Base-by-base conservation (phyloP, 2,888 invertebrate species). In the Orthosia incerta region DNA sequence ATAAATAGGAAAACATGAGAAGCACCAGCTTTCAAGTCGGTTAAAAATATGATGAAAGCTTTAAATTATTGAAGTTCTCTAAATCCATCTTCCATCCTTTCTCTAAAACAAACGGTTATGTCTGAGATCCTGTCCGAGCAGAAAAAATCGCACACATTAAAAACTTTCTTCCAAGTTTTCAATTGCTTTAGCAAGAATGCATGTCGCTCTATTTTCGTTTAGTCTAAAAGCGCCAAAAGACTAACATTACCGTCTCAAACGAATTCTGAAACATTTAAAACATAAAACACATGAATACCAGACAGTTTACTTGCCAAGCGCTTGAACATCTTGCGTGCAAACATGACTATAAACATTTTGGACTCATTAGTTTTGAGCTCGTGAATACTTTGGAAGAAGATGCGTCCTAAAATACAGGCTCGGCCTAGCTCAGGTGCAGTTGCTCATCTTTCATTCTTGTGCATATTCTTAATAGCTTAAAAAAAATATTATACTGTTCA, bases 331-430 rank as follows among this genome's bases (percentile, higher is more conserved):
- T 60, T 50, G 45, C 15, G n/a, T 66, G 57, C 65, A 69, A 80
- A 79, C 68, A 66, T 13, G 15, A 12, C 26, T 50, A 59, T 80
- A 66, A 80, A 69, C 53, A 74, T 65, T 69, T 65, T 61, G 23
- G 15, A 18, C 61, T 15, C 26, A n/a, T n/a, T n/a, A 15, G 26
- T 26, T 57, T 16, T 16, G 7, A 50, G 50, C 48, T 46, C 13
- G n/a, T 63, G 20, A 66, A 57, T 66, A 71, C 53, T 53, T 78
- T 15, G 7, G 4, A 7, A n/a, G n/a, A n/a, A n/a, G n/a, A n/a
- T n/a, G n/a, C n/a, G n/a, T n/a, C n/a, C n/a, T n/a, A n/a, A n/a
- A n/a, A n/a, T n/a, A n/a, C n/a, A n/a, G n/a, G n/a, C n/a, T n/a
- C n/a, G n/a, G n/a, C n/a, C n/a, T n/a, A n/a, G n/a, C n/a, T n/a